Conservation (phyloP, 2,113 vertebrate genomes). For the Proteles cristata region DNA sequence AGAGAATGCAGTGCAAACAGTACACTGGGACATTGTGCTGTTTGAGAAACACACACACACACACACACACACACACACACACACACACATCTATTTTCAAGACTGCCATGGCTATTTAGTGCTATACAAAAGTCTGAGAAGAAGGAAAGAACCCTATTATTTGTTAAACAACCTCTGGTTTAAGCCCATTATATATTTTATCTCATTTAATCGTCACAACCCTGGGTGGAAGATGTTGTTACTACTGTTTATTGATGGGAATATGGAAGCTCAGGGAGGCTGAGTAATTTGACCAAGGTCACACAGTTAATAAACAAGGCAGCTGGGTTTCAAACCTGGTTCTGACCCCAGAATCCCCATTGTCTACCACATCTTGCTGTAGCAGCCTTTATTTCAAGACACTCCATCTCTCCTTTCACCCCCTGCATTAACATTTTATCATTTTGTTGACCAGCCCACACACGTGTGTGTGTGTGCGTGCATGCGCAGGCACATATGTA, state of each 20-base stretch:
- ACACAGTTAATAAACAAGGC: not conserved
- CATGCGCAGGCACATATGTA: fast-evolving
- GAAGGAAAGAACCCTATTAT: not conserved
- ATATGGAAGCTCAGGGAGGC: slow-evolving; percentile 23
- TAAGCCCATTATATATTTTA: slow-evolving; percentile 2
- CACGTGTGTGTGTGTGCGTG: not conserved
- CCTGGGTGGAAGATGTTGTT: not conserved
- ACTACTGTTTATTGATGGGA: not conserved
- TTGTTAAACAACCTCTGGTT: not conserved
- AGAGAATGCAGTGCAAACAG: slow-evolving; percentile 53
- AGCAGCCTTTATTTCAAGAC: not conserved
- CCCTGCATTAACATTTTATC: not conserved
- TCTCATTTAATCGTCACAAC: slow-evolving; percentile 3
- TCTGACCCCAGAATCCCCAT: not conserved
- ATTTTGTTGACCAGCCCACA: not conserved
- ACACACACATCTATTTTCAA: slow-evolving; percentile 49
- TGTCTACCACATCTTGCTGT: not conserved
- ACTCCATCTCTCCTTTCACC: not conserved
- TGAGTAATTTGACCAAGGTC: not conserved
- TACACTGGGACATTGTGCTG: slow-evolving; percentile 4
- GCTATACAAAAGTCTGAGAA: not conserved
- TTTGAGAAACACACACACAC: slow-evolving; percentile 47
- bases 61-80: too few relatives aligned
- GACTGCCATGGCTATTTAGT: slow-evolving; percentile 50
- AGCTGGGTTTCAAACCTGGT: not conserved